phyloP scores from a whole-genome alignment of 2,113 vertebrate species.

The Psettodes erumei region DNA sequence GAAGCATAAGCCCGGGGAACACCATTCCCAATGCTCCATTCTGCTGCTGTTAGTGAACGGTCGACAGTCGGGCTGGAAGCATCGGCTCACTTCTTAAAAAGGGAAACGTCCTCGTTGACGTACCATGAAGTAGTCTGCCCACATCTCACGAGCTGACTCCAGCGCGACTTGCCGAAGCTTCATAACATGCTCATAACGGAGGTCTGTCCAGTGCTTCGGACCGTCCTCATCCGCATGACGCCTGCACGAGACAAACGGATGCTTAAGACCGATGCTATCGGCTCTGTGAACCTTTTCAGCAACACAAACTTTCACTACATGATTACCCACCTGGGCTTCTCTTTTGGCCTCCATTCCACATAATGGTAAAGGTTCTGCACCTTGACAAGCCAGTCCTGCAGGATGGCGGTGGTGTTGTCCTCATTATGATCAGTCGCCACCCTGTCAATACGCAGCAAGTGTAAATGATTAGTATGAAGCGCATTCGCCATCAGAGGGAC shows the following conservation, averaged over 20 bases:
- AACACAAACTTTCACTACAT: not conserved
- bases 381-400: slow-evolving; percentile 90
- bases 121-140: slow-evolving; percentile 94
- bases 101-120: slow-evolving; percentile 39
- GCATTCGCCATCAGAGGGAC: not conserved
- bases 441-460: slow-evolving; percentile 77
- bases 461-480: slow-evolving; percentile 3
- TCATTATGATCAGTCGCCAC: slow-evolving; percentile 92
- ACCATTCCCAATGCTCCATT: slow-evolving; percentile 1
- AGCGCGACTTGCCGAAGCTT: slow-evolving; percentile 90
- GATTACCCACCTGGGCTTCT: slow-evolving; percentile 84
- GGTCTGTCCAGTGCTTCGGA: slow-evolving; percentile 89
- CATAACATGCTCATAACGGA: slow-evolving; percentile 91
- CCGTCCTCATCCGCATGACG: slow-evolving; percentile 86
- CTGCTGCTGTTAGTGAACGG: slow-evolving; percentile 27
- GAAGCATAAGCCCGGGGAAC: slow-evolving; percentile 5
- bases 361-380: slow-evolving; percentile 89
- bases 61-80: not conserved
- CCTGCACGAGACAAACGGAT: slow-evolving; percentile 59
- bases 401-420: slow-evolving; percentile 88
- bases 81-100: slow-evolving; percentile 2
- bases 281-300: not conserved
- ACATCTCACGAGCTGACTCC: slow-evolving; percentile 88
- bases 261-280: not conserved
- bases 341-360: slow-evolving; percentile 92